These are phyloP conservation scores for Calliphora vicina DNA, from an alignment of 1,140 invertebrate genomes.

Conservation along the genomic window DNA sequence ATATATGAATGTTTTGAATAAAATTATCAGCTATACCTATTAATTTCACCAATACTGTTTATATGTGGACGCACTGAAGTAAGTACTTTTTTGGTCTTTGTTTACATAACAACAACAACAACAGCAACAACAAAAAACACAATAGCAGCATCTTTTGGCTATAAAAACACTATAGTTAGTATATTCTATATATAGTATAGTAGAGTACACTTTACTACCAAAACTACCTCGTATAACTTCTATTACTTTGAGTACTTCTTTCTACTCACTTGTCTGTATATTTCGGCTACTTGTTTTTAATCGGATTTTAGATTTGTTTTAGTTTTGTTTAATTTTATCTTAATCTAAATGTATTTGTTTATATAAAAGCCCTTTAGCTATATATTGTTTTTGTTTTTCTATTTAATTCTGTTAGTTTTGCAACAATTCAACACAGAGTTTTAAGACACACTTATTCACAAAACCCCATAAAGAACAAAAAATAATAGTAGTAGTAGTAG, in stretches of 20 bases:
- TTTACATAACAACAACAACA: not conserved
- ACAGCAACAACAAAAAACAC: too few relatives aligned
- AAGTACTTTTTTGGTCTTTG: not conserved
- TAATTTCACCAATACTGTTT: not conserved
- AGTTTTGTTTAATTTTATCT: conserved; percentile 19
- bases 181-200: too few relatives aligned
- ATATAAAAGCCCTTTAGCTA: conserved; percentile 3
- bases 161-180: not conserved
- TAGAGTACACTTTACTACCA: too few relatives aligned
- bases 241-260: not conserved
- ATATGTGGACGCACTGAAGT: not conserved
- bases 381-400: not conserved
- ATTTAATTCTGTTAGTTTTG: not conserved
- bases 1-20: too few relatives aligned
- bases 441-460: not conserved
- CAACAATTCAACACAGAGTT: not conserved
- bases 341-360: not conserved
- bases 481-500: too few relatives aligned
- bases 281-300: not conserved
- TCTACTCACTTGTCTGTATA: not conserved
- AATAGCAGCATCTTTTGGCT: not conserved
- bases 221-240: too few relatives aligned
- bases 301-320: conserved; percentile 26
- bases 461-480: too few relatives aligned
- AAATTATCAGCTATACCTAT: too few relatives aligned